Conservation (phyloP, 2,113 vertebrate species). For the Lagopus leucura region DNA sequence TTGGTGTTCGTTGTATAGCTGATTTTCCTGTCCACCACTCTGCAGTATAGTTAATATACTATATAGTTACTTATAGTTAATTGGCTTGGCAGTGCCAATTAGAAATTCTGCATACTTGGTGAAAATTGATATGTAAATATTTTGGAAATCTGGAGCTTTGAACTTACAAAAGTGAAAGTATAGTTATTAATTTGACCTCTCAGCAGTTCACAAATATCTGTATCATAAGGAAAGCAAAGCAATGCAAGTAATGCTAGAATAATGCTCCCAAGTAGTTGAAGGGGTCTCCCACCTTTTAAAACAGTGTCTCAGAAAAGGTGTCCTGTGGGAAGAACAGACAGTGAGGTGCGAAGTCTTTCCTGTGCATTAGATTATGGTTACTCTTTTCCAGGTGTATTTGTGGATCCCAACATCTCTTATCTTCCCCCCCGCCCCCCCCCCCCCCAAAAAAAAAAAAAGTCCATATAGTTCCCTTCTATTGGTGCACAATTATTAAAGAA, state of each 20-base stretch:
- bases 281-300: not conserved
- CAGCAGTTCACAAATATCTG: not conserved
- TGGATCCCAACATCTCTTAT: not conserved
- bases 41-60: accelerated
- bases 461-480: not conserved
- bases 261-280: not conserved
- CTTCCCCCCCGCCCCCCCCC: not conserved
- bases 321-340: not conserved
- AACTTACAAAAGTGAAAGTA: not conserved
- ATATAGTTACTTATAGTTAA: too few species aligned
- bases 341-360: not conserved
- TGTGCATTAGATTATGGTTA: not conserved
- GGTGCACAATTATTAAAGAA: accelerated
- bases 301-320: not conserved
- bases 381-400: not conserved
- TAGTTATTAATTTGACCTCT: not conserved
- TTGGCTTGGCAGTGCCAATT: not conserved
- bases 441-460: accelerated
- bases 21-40: not conserved
- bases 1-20: not conserved
- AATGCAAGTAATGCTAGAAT: not conserved
- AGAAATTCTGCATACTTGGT: not conserved
- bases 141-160: not conserved
- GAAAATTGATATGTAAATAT: not conserved
- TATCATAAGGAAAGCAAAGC: not conserved